These are phyloP conservation scores for Falco cherrug DNA, from an alignment of 2,797 vertebrate species.

Conservation along the genomic window DNA sequence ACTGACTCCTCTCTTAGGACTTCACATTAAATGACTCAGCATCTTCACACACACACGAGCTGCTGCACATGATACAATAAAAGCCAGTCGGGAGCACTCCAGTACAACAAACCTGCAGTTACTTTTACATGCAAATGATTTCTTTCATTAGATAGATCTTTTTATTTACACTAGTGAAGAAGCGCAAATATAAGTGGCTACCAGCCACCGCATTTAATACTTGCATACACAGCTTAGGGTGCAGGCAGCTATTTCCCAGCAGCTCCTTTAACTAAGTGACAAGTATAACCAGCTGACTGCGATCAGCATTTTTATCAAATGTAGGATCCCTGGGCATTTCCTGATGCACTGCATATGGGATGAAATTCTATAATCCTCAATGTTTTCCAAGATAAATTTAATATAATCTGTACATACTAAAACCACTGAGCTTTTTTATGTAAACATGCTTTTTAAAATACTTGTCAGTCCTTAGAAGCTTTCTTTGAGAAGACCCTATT, in stretches of 20 bases:
- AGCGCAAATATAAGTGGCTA: constrained; percentile 21
- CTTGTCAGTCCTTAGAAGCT: constrained; percentile 12
- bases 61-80: neutral
- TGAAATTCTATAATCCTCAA: constrained; percentile 17
- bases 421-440: constrained; percentile 1
- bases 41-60: neutral
- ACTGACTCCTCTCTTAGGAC: neutral
- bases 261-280: constrained; percentile 63
- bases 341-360: neutral
- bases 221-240: neutral
- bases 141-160: neutral
- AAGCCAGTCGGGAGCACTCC: neutral
- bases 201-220: constrained; percentile 3
- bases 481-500: constrained; percentile 1
- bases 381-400: constrained; percentile 27
- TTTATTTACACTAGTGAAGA: neutral
- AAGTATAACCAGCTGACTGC: constrained; percentile 51
- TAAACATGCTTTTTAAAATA: constrained; percentile 20
- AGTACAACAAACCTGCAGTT: neutral
- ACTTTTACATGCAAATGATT: neutral
- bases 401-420: constrained; percentile 8
- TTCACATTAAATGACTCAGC: neutral
- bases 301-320: constrained; percentile 62
- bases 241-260: constrained; percentile 13
- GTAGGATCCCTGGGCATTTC: constrained; percentile 28